Evolutionary conservation across 2,113 vertebrate species (phyloP), one percentile per base, ranked within the genome.

Genomic region (Meles meles): DNA sequence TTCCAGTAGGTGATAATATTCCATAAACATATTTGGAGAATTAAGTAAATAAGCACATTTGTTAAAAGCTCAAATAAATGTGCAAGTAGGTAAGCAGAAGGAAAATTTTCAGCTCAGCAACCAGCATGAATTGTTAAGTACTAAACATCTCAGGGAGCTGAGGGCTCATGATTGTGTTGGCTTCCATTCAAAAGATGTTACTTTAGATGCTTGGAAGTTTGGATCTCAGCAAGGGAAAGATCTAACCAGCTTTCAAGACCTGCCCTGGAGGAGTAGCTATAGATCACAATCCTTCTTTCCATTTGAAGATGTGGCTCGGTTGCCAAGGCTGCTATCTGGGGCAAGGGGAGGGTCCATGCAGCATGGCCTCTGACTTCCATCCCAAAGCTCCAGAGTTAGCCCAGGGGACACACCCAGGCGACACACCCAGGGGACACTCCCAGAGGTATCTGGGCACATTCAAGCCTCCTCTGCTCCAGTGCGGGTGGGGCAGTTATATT

Each of bases 1-100:
- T 34, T 96, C 23, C 27, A 63, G 80, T 10, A 37, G 67, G 65
- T 63, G 92, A 88, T 95, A 85, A 77, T 79, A 72, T 92, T 82
- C 76, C 77, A 85, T 37, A 84, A 84, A 87, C 95, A 93, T 89
- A 80, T 63, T 96, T 87, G 52, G 69, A 96, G 90, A 92, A 90
- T 93, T 83, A 85, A 92, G 79, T 83, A 88, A 95, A 87, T 85
- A 37, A 44, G 71, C 12, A 29, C 69, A 77, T 85, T 84, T 94
- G 79, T 90, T 71, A 69, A 93, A 95, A 71, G 82, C 90, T 82
- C 81, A 90, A 52, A 59, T 63, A 76, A 83, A 94, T 6, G 18
- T 67, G 23, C 7, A 61, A 20, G 47, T 34, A 87, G 44, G 88
- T 72, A 39, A 95, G 87, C 52, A 79, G 5, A 42, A 92, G 69